Base-by-base conservation (phyloP, 2,113 vertebrate genomes). In the Ptilorrhoa leucosticta region DNA sequence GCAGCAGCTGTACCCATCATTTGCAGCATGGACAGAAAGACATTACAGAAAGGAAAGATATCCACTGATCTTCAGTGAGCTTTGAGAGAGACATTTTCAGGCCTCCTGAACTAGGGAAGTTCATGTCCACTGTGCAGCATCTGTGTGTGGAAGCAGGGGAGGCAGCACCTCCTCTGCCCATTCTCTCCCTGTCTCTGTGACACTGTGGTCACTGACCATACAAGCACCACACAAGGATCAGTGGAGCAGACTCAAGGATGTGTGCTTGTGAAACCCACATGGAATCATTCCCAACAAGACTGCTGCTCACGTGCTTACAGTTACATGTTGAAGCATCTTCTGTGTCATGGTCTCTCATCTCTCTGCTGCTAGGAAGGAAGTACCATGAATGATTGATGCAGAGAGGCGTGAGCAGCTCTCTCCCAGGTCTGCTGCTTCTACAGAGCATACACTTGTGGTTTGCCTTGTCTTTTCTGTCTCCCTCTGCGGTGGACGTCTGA, bases 221-320 rank as follows among this genome's bases (percentile, higher is more conserved):
- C 0, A 1, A 27, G 21, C 11, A 9, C n/a, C 33, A 44, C 28
- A 19, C 9, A 33, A 30, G 56, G 12, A 75, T 19, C 3, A 0
- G 30, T 23, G 81, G 50, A n/a, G 6, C 61, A 45, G 54, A 15
- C 2, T 2, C 48, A 45, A 21, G 26, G 31, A 26, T 28, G 27
- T n/a, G 33, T 24, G 21, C 61, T 73, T 64, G 30, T 35, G 76
- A 78, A 93, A 83, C 19, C 16, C 50, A 50, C 33, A 18, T 23
- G 30, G 48, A 76, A 65, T 24, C 5, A 3, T n/a, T 92, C 56
- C 54, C 15, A n/a, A 7, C 23, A 61, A 39, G 10, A 30, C 9
- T 21, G 6, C 18, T 64, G 30, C 13, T 88, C 39, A n/a, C 1
- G 1, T 40, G 27, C 54, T 51, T 10, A 8, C n/a, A 42, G 14